These are phyloP conservation scores for Neostethus bicornis DNA, from an alignment of 2,797 vertebrate genomes.

Conservation along the genomic window DNA sequence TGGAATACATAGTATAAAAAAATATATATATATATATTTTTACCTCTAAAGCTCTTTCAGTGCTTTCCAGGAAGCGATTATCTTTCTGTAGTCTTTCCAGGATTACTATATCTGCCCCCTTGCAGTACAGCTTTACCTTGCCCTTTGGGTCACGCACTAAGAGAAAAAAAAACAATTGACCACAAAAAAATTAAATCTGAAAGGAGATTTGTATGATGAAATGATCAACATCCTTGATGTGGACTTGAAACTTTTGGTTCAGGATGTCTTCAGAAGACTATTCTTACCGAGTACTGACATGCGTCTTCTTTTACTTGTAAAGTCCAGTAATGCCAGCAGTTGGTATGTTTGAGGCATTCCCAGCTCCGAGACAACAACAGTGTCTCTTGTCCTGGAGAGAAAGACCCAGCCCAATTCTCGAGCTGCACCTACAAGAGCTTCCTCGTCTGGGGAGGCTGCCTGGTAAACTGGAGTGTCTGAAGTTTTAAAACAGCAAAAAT, in stretches of 20 bases:
- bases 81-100: conserved; percentile 80
- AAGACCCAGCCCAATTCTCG: conserved; percentile 90
- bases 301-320: conserved; percentile 90
- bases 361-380: conserved; percentile 84
- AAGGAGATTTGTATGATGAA: not conserved
- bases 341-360: conserved; percentile 83
- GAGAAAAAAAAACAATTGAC: no score
- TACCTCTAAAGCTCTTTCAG: conserved; percentile 84
- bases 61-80: conserved; percentile 66
- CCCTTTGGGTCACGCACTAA: conserved; percentile 89
- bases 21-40: no score
- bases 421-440: conserved; percentile 87
- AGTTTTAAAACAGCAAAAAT: conserved; percentile 2
- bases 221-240: not conserved
- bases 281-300: conserved; percentile 94
- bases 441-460: conserved; percentile 93
- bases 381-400: conserved; percentile 87
- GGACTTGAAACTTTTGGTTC: not conserved
- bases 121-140: conserved; percentile 89
- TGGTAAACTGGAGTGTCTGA: conserved; percentile 88
- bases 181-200: conserved; percentile 4
- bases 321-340: conserved; percentile 90
- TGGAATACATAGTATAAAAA: no score
- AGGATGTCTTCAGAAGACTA: not conserved
- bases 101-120: conserved; percentile 92